A percentile compares a stretch with the other conserved stretches of the same genome.
phyloP scores from a whole-genome alignment of 2,888 invertebrate species.

The Anodontia alba region DNA sequence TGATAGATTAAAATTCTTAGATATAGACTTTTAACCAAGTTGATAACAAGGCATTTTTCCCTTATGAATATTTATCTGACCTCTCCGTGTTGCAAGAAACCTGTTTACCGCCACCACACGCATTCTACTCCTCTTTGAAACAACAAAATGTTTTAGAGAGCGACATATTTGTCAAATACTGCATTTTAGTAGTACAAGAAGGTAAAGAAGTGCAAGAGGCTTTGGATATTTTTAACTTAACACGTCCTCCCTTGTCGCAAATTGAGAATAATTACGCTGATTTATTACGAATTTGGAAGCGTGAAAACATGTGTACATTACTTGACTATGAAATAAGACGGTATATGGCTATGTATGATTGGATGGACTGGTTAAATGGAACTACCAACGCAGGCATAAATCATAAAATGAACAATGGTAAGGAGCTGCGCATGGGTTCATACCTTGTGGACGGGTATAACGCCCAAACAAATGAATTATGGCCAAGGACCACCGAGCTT shows the following conservation, averaged over 20 bases:
- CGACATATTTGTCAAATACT: background rate
- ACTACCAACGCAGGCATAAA: too few relatives aligned
- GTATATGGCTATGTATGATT: too few relatives aligned
- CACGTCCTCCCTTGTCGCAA: constrained; percentile 19
- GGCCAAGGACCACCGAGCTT: too few relatives aligned
- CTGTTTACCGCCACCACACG: constrained; percentile 20
- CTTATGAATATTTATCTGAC: constrained; percentile 30
- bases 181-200: background rate
- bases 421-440: too few relatives aligned
- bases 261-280: constrained; percentile 28
- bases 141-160: background rate
- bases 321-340: constrained; percentile 42
- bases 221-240: background rate
- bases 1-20: constrained; percentile 1
- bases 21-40: constrained; percentile 43
- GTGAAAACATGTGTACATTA: constrained; percentile 49
- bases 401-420: too few relatives aligned
- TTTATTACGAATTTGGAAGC: constrained; percentile 46
- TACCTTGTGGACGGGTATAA: too few relatives aligned
- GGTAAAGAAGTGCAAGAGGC: background rate
- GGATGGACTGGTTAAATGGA: too few relatives aligned
- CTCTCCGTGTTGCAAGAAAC: constrained; percentile 23
- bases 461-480: too few relatives aligned
- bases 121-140: constrained; percentile 14
- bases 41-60: constrained; percentile 45